Percentiles rank a stretch among this genome's conserved stretches.
These are phyloP conservation scores for Poeciliopsis gracilis DNA, from an alignment of 2,797 vertebrate genomes.

Conservation along the genomic window DNA sequence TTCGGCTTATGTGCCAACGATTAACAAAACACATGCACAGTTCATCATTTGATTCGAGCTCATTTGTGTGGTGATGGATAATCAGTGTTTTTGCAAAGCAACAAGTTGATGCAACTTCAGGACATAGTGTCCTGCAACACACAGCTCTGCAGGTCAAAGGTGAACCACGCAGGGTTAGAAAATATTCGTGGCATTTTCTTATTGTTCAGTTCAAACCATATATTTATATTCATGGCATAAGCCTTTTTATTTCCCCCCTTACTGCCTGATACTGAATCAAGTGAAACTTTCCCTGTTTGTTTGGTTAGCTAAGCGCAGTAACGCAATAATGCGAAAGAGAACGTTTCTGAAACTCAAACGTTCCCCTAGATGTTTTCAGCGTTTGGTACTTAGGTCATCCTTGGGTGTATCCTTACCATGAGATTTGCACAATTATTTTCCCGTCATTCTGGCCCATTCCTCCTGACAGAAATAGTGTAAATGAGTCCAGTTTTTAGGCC, in stretches of 20 bases:
- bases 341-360: neutral
- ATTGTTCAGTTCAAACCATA: neutral
- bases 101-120: constrained; percentile 3
- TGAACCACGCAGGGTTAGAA: neutral
- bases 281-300: neutral
- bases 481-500: neutral
- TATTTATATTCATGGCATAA: neutral
- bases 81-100: neutral
- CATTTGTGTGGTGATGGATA: neutral
- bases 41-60: neutral
- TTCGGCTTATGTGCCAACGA: neutral
- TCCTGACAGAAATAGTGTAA: neutral
- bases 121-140: neutral
- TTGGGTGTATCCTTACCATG: neutral
- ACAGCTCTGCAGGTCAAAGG: neutral
- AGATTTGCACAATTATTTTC: neutral
- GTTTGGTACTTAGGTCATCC: neutral
- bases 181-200: neutral
- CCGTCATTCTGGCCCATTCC: neutral
- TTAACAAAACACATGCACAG: neutral
- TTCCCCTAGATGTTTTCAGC: neutral
- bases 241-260: no score
- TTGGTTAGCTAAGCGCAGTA: neutral
- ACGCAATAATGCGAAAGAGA: neutral
- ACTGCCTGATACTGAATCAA: neutral